Evolutionary conservation across 2,888 invertebrate species (phyloP).

Genomic region (Empis livida): DNA sequence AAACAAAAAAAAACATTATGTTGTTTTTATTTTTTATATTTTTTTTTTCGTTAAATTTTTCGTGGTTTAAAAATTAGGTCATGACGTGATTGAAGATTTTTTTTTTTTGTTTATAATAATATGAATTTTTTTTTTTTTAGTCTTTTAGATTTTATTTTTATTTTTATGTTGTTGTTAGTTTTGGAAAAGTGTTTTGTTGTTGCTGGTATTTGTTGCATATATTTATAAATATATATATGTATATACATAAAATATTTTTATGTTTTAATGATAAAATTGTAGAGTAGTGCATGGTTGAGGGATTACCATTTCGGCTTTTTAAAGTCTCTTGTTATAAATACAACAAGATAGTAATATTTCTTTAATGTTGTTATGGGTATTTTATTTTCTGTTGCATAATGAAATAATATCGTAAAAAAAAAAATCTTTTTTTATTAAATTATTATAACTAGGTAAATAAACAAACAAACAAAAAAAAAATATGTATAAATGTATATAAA

Average conservation of each 20-base stretch:
- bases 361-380: too few relatives aligned
- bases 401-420: too few relatives aligned
- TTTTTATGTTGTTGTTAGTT: too few relatives aligned
- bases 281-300: slow-evolving; percentile 6
- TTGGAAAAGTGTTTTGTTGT: too few relatives aligned
- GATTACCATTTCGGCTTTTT: slow-evolving; percentile 2
- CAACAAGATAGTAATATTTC: too few relatives aligned
- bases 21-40: neutral
- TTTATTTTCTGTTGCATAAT: too few relatives aligned
- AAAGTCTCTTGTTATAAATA: neutral
- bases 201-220: too few relatives aligned
- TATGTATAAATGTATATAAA: too few relatives aligned
- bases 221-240: neutral
- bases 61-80: slow-evolving; percentile 9
- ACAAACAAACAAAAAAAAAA: too few relatives aligned
- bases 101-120: neutral
- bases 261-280: slow-evolving; percentile 5
- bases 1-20: too few relatives aligned
- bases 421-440: too few relatives aligned
- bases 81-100: slow-evolving; percentile 10
- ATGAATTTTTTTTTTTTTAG: neutral
- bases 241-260: neutral
- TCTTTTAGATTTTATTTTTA: neutral
- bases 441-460: too few relatives aligned
- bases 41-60: slow-evolving; percentile 5